Evolutionary conservation across 2,797 vertebrate genomes (phyloP).

Genomic region (Loris lydekkerianus): DNA sequence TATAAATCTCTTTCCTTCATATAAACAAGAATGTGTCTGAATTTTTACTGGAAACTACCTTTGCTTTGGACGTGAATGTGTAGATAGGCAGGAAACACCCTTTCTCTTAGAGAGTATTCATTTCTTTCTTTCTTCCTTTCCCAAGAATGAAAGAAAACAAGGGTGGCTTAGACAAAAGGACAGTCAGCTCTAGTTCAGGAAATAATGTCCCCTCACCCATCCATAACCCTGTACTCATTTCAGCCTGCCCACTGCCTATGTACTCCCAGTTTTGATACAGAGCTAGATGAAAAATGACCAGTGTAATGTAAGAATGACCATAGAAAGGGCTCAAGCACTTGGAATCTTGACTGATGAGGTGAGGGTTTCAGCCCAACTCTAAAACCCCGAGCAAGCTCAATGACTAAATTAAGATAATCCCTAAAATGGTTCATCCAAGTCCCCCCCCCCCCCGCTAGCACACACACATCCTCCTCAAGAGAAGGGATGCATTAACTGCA

Average conservation of each 20-base stretch:
- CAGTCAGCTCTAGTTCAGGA: not conserved
- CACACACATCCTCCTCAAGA: constrained; percentile 68
- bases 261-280: not conserved
- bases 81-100: constrained; percentile 9
- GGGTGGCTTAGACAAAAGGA: not conserved
- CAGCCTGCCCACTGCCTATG: not conserved
- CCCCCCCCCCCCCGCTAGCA: not conserved
- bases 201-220: not conserved
- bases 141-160: not conserved
- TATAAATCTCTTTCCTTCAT: not conserved
- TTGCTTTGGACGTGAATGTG: constrained; percentile 56
- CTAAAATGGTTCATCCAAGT: not conserved
- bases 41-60: constrained; percentile 46
- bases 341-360: not conserved
- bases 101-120: not conserved
- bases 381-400: not conserved
- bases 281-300: not conserved
- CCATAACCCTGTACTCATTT: not conserved
- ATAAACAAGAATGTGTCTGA: constrained; percentile 4
- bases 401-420: not conserved
- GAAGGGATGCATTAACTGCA: constrained; percentile 73
- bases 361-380: constrained; percentile 7
- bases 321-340: not conserved
- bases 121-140: not conserved
- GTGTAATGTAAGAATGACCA: not conserved